Evolutionary conservation across 2,113 vertebrate species (phyloP), one percentile per base, ranked within the genome.

Genomic region (Rhagologus leucostigma): DNA sequence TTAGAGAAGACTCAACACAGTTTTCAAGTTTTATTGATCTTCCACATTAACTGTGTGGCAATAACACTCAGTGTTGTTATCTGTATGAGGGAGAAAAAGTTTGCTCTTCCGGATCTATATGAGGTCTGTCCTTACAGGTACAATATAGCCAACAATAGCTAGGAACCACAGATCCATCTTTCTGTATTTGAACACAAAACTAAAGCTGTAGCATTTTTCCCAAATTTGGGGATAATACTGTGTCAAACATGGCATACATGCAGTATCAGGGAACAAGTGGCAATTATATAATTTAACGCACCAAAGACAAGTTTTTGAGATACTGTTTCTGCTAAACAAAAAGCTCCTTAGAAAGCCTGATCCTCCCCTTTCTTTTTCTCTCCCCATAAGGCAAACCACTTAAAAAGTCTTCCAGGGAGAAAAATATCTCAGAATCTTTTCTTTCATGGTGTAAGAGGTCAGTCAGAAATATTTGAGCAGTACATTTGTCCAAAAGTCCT

Each of bases 1-100:
- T 74, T 96, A 87, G 93, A 96, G 93, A 94, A 90, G 84, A 92
- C 96, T 90, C 96, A 93, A 84, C 35, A 84, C 82, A 69, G 84
- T 96, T 89, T 95, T 88, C 79, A 97, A 63, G 41, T 78, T 97
- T 95, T 97, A 95, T 96, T 83, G 97, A 95, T 84, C 88, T 89
- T 97, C 96, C 93, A 71, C 3, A 78, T 35, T 33, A 65, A 93
- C 50, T 90, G 79, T 41, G 75, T 52, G 73, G 83, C 46, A 95
- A 16, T 79, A 91, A 89, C 73, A 89, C 78, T 74, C 84, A 56
- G 87, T 78, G 86, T 77, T 80, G 27, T 83, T 68, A 82, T 55
- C 49, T 62, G n/a, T 49, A 94, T 10, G 69, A 95, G 41, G 83
- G 90, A 93, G 92, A 95, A 94, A 68, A 82, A 57, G 63, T 15